These are phyloP conservation scores for Oriolus oriolus DNA, from an alignment of 2,113 vertebrate genomes.

Conservation along the genomic window DNA sequence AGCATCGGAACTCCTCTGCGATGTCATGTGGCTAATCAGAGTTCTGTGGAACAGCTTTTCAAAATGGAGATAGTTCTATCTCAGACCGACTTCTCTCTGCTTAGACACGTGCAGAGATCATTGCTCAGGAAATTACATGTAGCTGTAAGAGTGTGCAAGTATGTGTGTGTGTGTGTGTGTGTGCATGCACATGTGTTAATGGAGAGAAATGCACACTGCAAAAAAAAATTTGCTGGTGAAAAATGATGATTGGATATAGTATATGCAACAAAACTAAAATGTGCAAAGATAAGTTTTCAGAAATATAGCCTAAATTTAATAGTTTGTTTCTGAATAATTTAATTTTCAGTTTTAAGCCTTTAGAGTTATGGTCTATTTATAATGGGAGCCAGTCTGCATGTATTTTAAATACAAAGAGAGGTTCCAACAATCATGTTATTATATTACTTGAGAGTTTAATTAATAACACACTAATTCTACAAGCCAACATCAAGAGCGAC, in stretches of 20 bases:
- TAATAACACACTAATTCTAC: conserved; percentile 74
- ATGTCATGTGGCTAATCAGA: neutral
- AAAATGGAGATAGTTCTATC: neutral
- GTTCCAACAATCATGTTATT: conserved; percentile 70
- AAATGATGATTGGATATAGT: neutral
- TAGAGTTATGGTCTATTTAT: conserved; percentile 60
- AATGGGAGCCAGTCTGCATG: conserved; percentile 62
- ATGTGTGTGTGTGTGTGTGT: accelerated
- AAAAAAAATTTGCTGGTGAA: neutral
- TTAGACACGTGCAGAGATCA: neutral
- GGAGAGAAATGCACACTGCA: neutral
- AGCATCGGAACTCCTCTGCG: neutral
- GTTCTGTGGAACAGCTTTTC: neutral
- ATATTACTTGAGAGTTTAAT: conserved; percentile 72
- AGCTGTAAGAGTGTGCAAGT: neutral
- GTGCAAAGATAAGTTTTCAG: neutral
- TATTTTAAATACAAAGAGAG: conserved; percentile 72
- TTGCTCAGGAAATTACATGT: neutral
- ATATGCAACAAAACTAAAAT: neutral
- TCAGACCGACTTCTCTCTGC: neutral
- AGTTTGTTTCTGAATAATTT: conserved; percentile 61
- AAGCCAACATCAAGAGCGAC: conserved; percentile 62
- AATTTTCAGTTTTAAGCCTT: conserved; percentile 46
- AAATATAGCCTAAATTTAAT: conserved; percentile 7
- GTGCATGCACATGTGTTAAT: neutral